Conservation (phyloP, 2,113 vertebrate species). For the Mastomys coucha region DNA sequence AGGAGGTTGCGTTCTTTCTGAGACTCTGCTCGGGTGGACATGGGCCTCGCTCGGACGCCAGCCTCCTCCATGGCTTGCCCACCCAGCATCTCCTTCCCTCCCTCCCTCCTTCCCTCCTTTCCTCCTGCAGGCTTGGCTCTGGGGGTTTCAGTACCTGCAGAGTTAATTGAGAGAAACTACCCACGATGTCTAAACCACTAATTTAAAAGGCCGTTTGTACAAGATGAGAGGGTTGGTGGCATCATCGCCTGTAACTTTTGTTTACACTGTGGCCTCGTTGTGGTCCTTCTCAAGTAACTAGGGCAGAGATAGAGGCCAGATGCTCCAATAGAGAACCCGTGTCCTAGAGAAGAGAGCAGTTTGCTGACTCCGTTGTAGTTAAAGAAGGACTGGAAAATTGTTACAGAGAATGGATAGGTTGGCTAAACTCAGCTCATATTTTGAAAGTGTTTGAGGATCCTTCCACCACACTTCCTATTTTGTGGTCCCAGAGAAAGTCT, state of each 20-base stretch:
- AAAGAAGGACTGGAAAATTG: background rate
- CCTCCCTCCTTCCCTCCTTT: accelerated
- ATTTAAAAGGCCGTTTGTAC: constrained; percentile 48
- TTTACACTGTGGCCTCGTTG: background rate
- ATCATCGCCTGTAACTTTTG: constrained; percentile 7
- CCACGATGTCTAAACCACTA: constrained; percentile 31
- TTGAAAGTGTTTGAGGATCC: background rate
- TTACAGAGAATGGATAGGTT: background rate
- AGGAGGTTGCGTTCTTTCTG: background rate
- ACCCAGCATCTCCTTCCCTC: too few relatives aligned
- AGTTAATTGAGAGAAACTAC: constrained; percentile 52
- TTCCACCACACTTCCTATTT: background rate
- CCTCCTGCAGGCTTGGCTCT: background rate
- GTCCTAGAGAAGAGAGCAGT: background rate
- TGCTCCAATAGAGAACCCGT: background rate
- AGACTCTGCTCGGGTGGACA: background rate
- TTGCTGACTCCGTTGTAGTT: background rate
- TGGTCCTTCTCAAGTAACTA: background rate
- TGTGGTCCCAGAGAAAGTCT: background rate
- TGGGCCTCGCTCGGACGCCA: background rate
- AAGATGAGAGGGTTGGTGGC: background rate
- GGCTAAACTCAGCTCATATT: background rate
- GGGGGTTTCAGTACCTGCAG: constrained; percentile 26
- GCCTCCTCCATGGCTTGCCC: background rate
- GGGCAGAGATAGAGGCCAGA: background rate